A percentile compares a stretch with the other conserved stretches of the same genome.
These are phyloP conservation scores for Lepus americanus DNA, from an alignment of 2,113 vertebrate species.

Conservation along the genomic window DNA sequence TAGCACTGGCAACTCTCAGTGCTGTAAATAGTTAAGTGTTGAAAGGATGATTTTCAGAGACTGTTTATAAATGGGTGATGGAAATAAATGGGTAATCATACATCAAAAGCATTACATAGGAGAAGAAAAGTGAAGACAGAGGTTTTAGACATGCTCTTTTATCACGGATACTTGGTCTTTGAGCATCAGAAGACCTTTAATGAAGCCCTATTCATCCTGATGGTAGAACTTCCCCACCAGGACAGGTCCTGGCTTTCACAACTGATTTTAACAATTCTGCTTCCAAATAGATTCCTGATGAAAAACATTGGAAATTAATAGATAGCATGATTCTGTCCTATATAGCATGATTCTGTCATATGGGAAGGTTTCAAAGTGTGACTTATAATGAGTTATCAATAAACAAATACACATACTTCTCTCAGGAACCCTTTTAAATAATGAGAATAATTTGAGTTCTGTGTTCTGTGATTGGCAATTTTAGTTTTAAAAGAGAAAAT, in stretches of 20 bases:
- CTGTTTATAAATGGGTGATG: background rate
- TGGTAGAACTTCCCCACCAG: slow-evolving; percentile 76
- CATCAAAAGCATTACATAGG: slow-evolving; percentile 14
- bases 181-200: slow-evolving; percentile 85
- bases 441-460: background rate
- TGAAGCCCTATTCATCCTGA: slow-evolving; percentile 81
- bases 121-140: slow-evolving; percentile 71
- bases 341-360: slow-evolving; percentile 49
- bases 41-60: background rate
- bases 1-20: background rate
- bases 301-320: slow-evolving; percentile 77
- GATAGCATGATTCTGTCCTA: slow-evolving; percentile 45
- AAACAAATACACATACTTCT: slow-evolving; percentile 66
- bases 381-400: slow-evolving; percentile 59
- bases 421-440: slow-evolving; percentile 41
- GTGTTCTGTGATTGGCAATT: slow-evolving; percentile 5
- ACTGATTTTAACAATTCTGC: slow-evolving; percentile 84
- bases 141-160: slow-evolving; percentile 78
- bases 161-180: slow-evolving; percentile 83
- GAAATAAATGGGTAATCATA: slow-evolving; percentile 5
- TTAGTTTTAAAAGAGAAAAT: slow-evolving; percentile 69
- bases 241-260: slow-evolving; percentile 82
- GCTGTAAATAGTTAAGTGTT: background rate
- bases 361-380: slow-evolving; percentile 68
- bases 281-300: slow-evolving; percentile 82